These are phyloP conservation scores for Danio rerio DNA, from an alignment of 2,113 vertebrate genomes.

Conservation along the genomic window DNA sequence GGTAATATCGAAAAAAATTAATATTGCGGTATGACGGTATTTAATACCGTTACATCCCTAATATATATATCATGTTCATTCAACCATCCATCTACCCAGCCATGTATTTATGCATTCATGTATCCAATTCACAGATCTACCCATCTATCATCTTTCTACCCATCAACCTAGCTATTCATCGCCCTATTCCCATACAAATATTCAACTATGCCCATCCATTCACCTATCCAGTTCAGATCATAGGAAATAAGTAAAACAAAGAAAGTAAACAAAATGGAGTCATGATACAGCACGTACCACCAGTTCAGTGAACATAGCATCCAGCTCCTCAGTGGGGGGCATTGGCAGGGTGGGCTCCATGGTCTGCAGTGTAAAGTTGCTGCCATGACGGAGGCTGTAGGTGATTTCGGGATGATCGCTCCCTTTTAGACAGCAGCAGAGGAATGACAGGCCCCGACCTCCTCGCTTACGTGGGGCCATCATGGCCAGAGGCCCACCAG, in stretches of 20 bases:
- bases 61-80: too few species aligned
- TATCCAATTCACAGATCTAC: neutral
- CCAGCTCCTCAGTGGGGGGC: conserved; percentile 85
- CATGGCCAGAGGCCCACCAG: conserved; percentile 48
- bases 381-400: conserved; percentile 83
- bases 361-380: conserved; percentile 77
- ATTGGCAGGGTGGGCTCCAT: conserved; percentile 86
- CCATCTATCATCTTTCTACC: neutral
- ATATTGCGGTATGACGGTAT: too few species aligned
- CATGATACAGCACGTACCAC: conserved; percentile 81
- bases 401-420: conserved; percentile 90
- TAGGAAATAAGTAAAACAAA: neutral
- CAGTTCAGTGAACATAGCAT: conserved; percentile 88
- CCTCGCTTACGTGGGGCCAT: conserved; percentile 88
- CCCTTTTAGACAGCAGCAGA: conserved; percentile 90
- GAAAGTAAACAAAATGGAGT: neutral
- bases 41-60: too few species aligned
- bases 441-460: conserved; percentile 81
- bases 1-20: too few species aligned
- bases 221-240: too few species aligned
- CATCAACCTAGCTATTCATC: neutral
- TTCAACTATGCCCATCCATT: neutral
- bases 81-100: too few species aligned
- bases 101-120: neutral
- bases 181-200: too few species aligned